Base-by-base conservation (phyloP, 2,888 invertebrate species). In the Selenia dentaria region DNA sequence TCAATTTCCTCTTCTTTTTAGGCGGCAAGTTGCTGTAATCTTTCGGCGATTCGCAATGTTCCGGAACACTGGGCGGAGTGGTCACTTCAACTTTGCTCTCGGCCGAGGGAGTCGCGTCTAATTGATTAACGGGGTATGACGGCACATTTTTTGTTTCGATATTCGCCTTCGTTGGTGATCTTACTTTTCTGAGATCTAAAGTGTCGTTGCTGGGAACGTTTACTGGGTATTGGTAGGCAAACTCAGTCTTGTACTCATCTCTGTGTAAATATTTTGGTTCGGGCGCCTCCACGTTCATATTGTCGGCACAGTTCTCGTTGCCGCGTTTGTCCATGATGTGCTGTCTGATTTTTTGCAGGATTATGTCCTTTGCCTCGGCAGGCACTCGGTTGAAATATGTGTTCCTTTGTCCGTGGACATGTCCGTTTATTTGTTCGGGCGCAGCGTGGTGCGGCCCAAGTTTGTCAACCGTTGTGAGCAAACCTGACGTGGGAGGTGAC, bases 11-110 rank as follows among this genome's bases (percentile, higher is more conserved):
- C 78, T 90, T 90, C 84, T 90, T 90, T 81, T 90, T 90, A 57
- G 90, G 90, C 60, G 90, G 90, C 65, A 90, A 73, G 72, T 89
- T 90, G 73, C 80, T 89, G 80, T 90, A 90, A 79, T 90, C 87
- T 86, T 85, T 88, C 59, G 86, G 74, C 61, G 67, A 83, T 82
- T 88, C 85, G 81, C 87, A 85, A 34, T 78, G 85, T 81, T 88
- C 87, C 76, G 88, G 85, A 74, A 81, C 65, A 73, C 51, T 75
- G 61, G 67, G 55, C 56, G 64, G 57, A 31, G 25, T 20, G 34
- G 25, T 9, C 59, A 68, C 67, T 54, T 80, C 81, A 57, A 73
- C 69, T 74, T 82, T 85, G 69, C 67, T 76, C 60, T 78, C 81
- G 29, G 58, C 54, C 44, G 51, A 38, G 48, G 76, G 70, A 62